Evolutionary conservation across 2,797 vertebrate genomes (phyloP), one percentile per base, ranked within the genome.

Genomic region (Hylomyscus alleni): DNA sequence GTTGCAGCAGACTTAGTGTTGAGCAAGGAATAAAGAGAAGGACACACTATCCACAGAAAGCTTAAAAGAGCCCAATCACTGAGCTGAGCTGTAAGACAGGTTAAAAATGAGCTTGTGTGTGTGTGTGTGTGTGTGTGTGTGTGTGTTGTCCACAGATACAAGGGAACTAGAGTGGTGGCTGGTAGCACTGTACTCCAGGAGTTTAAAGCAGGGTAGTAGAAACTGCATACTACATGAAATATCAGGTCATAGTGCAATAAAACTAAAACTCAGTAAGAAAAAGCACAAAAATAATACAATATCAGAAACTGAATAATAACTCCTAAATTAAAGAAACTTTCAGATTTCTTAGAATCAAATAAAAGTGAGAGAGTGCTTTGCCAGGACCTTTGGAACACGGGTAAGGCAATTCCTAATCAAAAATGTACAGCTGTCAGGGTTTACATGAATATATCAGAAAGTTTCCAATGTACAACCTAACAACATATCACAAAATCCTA

Each of bases 261-360:
- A 81, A 56, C 34, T 58, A 81, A 31, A 81, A 58, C n/a, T 37
- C 52, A 22, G 34, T 56, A 81, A 81, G 56, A 47, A 81, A 56
- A 56, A 81, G 19, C 54, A 11, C 20, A 54, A 37, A n/a, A 56
- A 37, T n/a, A 7, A 58, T 10, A 56, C 10, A 34, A 54, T 54
- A 54, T 54, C 31, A 54, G 47, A 81, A 34, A 56, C 19, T 34
- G 17, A 77, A 77, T 50, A 24, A 13, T 76, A 77, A 50, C 76
- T 50, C 47, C 47, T 77, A 77, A 77, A 52, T 34, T 19, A 77
- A 77, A 31, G 76, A 52, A 77, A 77, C 47, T 77, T 76, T 31
- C 44, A 50, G 75, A 50, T 77, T 77, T 77, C 76, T 50, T 77
- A 77, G 14, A 77, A 76, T 76, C 75, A 76, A 76, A 77, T 31